Evolutionary conservation across 2,113 vertebrate genomes (phyloP), one percentile per base, ranked within the genome.

Genomic region (Amphiprion ocellaris): DNA sequence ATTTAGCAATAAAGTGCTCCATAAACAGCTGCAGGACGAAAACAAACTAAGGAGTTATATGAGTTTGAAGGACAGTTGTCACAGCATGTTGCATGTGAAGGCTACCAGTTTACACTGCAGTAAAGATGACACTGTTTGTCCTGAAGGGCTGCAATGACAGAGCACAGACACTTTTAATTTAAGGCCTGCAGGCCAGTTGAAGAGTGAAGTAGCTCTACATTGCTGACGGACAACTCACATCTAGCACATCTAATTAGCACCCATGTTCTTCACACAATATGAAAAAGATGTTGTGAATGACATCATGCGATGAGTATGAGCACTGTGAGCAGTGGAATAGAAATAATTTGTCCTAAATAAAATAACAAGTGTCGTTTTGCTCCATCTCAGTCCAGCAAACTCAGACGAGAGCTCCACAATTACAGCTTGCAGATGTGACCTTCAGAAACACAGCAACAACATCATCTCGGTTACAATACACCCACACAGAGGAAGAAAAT

Each of bases 81-180:
- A 54, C 69, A 66, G 39, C 73, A 47, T 76, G 80, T 83, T 69
- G 52, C 60, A 77, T 68, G 62, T 85, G 44, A 79, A 71, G 67
- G 65, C 41, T 68, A 28, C 56, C 24, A 66, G 70, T 73, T 74
- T 52, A 50, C 59, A 59, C 69, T 66, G 70, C 58, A 59, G 80
- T 41, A 21, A 11, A 74, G 24, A 86, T 79, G 73, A 87, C 72
- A 85, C 53, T 74, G 62, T 23, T 28, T 52, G 63, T 50, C 46
- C 69, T 58, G 55, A 66, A 78, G 37, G 50, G 44, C 50, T 73
- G 69, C 81, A 86, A 85, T 81, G 69, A 86, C 69, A 88, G 86
- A 81, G 72, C 37, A 71, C 60, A 69, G 69, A 54, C 47, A 74
- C 56, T 59, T 74, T 82, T 85, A 77, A 90, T 91, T 86, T 74